Conservation (phyloP, 2,113 vertebrate species). For the Anolis sagrei region DNA sequence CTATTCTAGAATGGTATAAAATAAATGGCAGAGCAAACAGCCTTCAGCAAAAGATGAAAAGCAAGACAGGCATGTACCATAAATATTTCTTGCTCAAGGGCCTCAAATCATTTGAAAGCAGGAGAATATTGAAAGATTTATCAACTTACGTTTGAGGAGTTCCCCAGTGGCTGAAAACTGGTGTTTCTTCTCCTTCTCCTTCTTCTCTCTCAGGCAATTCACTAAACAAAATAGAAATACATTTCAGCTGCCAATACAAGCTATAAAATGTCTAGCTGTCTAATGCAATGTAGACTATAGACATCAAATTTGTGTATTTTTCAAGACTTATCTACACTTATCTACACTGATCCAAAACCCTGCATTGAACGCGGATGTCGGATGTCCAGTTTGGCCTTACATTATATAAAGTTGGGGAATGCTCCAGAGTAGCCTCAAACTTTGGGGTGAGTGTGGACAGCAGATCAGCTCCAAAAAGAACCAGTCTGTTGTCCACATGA, state of each 20-base stretch:
- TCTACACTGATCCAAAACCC: no score
- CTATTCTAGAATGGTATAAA: conserved; percentile 27
- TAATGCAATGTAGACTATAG: neutral
- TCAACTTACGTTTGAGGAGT: conserved; percentile 85
- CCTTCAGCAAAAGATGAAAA: conserved; percentile 14
- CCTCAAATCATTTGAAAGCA: neutral
- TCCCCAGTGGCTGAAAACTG: conserved; percentile 95
- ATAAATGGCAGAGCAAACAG: neutral
- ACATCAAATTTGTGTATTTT: neutral
- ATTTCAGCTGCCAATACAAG: neutral
- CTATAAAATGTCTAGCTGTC: neutral
- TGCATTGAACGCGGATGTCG: no score
- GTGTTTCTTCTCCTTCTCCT: conserved; percentile 97
- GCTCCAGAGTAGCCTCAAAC: no score
- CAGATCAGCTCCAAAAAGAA: no score
- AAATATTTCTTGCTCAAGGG: neutral
- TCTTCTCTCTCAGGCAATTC: conserved; percentile 93
- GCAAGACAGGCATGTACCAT: neutral
- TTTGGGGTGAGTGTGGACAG: no score
- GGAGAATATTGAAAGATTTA: conserved; percentile 16
- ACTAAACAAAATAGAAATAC: conserved; percentile 73
- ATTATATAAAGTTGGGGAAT: no score
- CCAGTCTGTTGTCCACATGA: no score
- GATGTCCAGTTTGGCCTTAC: no score
- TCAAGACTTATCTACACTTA: no score